phyloP scores from a whole-genome alignment of 2,888 invertebrate genomes.

The Hirtodrosophila duncani region DNA sequence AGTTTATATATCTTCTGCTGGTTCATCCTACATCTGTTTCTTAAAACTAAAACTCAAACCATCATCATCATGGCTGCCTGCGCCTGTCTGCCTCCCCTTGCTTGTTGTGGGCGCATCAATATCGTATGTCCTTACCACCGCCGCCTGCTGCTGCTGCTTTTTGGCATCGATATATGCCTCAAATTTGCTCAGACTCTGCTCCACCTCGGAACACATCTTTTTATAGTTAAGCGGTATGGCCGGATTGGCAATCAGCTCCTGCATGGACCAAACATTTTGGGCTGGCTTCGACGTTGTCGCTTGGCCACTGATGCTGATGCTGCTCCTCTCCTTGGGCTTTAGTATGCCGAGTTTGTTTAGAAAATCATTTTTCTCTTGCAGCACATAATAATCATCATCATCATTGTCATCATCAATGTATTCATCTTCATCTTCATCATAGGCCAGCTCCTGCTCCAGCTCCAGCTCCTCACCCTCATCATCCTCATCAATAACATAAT shows the following conservation, averaged over 20 bases:
- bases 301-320: slow-evolving; percentile 8
- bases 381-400: slow-evolving; percentile 47
- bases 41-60: slow-evolving; percentile 59
- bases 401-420: slow-evolving; percentile 38
- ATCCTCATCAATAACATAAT: slow-evolving; percentile 61
- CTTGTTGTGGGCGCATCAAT: slow-evolving; percentile 81
- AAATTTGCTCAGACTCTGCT: slow-evolving; percentile 75
- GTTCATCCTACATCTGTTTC: slow-evolving; percentile 44
- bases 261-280: slow-evolving; percentile 76
- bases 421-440: slow-evolving; percentile 43
- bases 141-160: slow-evolving; percentile 16
- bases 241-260: slow-evolving; percentile 77
- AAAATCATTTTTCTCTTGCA: slow-evolving; percentile 30
- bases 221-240: slow-evolving; percentile 77
- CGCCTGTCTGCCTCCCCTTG: too few species aligned
- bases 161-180: slow-evolving; percentile 74
- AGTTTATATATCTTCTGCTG: background rate
- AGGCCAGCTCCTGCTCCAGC: slow-evolving; percentile 41
- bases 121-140: slow-evolving; percentile 78
- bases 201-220: slow-evolving; percentile 77
- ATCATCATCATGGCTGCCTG: slow-evolving; percentile 57
- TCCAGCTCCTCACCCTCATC: slow-evolving; percentile 60
- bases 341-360: slow-evolving; percentile 55
- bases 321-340: slow-evolving; percentile 11
- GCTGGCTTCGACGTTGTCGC: slow-evolving; percentile 19